Percentiles rank a stretch among this genome's conserved stretches.
These are phyloP conservation scores for Oriolus oriolus DNA, from an alignment of 2,113 vertebrate genomes.

Conservation along the genomic window DNA sequence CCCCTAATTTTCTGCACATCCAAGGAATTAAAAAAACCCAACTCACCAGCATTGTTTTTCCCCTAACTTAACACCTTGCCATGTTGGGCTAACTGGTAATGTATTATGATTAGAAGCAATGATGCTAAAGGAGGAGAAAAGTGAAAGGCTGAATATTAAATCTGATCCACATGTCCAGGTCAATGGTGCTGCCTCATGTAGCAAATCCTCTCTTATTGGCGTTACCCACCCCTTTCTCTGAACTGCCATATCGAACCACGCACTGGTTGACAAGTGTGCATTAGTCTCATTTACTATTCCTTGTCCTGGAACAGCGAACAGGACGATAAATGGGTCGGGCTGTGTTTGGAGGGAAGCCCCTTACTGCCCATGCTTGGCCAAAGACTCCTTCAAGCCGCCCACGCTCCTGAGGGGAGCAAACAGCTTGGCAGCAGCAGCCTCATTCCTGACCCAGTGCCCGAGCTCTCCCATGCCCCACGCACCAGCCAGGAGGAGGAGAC, in stretches of 20 bases:
- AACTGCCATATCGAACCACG: neutral
- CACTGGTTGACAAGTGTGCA: neutral
- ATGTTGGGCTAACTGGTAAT: neutral
- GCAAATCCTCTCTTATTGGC: neutral
- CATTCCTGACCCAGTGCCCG: neutral
- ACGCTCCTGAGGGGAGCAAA: neutral
- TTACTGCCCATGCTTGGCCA: neutral
- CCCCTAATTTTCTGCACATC: neutral
- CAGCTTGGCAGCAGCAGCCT: neutral
- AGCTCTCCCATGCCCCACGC: neutral
- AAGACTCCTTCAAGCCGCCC: neutral
- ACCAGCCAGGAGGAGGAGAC: neutral
- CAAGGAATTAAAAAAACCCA: neutral
- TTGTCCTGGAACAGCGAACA: neutral
- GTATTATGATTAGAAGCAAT: neutral
- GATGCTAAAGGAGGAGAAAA: neutral
- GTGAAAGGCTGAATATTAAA: neutral
- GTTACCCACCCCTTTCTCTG: neutral
- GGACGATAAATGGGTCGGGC: neutral
- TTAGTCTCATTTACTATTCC: neutral
- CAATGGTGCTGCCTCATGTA: neutral
- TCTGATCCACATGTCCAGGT: neutral
- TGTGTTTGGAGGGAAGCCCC: neutral
- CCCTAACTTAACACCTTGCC: neutral
- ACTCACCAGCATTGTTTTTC: neutral